Evolutionary conservation across 1,140 invertebrate genomes (phyloP), one percentile per base, ranked within the genome.

Genomic region (Caenorhabditis inopinata): DNA sequence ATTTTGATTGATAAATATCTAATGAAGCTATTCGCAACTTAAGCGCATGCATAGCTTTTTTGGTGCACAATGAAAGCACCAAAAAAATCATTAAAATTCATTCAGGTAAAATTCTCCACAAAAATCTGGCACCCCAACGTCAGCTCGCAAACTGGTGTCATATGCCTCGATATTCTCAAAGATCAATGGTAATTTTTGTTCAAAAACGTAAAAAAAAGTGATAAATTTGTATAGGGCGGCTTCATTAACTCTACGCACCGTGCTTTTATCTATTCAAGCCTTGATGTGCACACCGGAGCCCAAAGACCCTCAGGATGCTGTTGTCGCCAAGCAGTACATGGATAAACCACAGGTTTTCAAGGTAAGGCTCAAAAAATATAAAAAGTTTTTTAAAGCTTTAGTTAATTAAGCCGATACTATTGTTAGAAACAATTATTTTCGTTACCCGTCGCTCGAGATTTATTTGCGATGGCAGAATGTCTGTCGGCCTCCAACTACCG

Each of bases 121-220:
- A 96, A 94, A 91, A 97, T 99, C 89, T 99, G 97, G 97, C 97
- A 99, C 91, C 97, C 97, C 62, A 99, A 99, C 91, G 97, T 99
- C 85, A 98, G 95, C 75, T 98, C 96, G 23, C 96, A 97, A 5
- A 99, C 97, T 32, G 97, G 97, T 77, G 96, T 95, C 46, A 98
- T 99, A 88, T 99, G 97, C 90, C 91, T 99, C 89, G 97, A 99
- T 90, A 99, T 99, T 87, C 91, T 99, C 18, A 99, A 99, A 92
- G 96, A 99, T 89, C 96, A 99, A 90, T 99, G 97, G 94, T 94
- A 84, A 85, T 42, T 7, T 42, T n/a, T n/a, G n/a, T n/a, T n/a
- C n/a, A n/a, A n/a, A n/a, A n/a, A n/a, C n/a, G n/a, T n/a, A n/a
- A n/a, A n/a, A n/a, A n/a, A n/a, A n/a, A n/a, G n/a, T n/a, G n/a